Base-by-base conservation (phyloP, 2,888 invertebrate species). In the Leptinotarsa haldemani region DNA sequence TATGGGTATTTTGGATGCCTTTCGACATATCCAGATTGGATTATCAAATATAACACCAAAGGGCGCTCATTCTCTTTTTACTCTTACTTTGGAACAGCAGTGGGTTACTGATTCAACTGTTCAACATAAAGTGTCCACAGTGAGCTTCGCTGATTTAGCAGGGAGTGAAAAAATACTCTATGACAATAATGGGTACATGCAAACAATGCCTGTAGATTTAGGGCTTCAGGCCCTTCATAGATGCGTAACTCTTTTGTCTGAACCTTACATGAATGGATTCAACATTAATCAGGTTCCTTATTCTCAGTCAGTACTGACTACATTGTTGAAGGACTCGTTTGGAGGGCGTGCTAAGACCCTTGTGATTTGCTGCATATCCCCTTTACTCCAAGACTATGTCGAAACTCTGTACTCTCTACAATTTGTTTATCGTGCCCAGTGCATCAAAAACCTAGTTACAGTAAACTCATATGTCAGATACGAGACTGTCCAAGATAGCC, bases 301-400 rank as follows among this genome's bases (percentile, higher is more conserved):
- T 85, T 91, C 92, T 78, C 92, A 92, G 82, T 93, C 93, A 48
- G 92, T 93, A 56, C 86, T 93, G 48, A 93, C 93, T 20, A 93
- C 92, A 3, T 89, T 93, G 85, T 85, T 93, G 1, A 90, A 93
- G 86, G 94, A 94, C 84, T 93, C 94, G 1, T 93, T 94, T 87
- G 94, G 94, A 15, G 94, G 94, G 0, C 89, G 93, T 82, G 93
- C 94, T 2, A 93, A 93, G 82, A 94, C 94, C 2, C 88, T 94
- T 87, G 88, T 94, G 2, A 91, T 94, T 73, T 90, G 93, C 70
- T 94, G 94, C 80, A 89, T 93, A n/a, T 93, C 94, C 56, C 92
- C 93, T 16, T 88, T 92, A 76, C 90, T 93, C 74, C 89, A 91
- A 77, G 92, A 93, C 85, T 90, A 92, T 75, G 90, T 91, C 78